Base-by-base conservation (phyloP, 2,888 invertebrate genomes). In the Arctia plantaginis region DNA sequence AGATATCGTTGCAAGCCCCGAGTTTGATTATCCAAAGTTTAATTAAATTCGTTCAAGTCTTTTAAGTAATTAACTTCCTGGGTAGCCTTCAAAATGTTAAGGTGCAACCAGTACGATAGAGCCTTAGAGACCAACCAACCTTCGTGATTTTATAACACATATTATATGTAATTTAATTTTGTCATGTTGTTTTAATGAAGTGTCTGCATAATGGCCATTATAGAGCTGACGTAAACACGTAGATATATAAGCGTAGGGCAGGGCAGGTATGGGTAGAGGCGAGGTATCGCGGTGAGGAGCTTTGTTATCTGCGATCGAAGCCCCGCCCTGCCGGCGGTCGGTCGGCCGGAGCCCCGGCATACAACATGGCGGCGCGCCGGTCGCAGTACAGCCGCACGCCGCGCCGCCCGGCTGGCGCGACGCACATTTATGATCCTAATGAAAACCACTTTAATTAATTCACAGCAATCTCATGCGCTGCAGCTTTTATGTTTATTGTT, bases 361-460 rank as follows among this genome's bases (percentile, higher is more conserved):
- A 77, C 86, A 86, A 86, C 84, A 88, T 88, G 88, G 88, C 88
- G 84, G 84, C 86, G 73, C 87, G 84, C 82, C 86, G 75, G 73
- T 69, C 80, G 77, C 79, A 75, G 78, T 84, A 81, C 67, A 44
- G 77, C 79, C 74, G 78, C 82, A 82, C 66, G 44, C 72, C 71
- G 27, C 27, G 74, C 71, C 66, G 65, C 73, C 47, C 65, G 35
- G 23, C 55, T 67, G 87, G 80, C 87, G 84, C 87, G 78, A 86
- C 86, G 81, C 81, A 81, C 89, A 81, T 94, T 93, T 94, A 94
- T 92, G 89, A 88, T 90, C 91, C 92, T 94, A 94, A 95, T 94
- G 94, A 95, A 95, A 94, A 91, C 91, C 94, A 94, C 93, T 94
- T 92, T 95, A 95, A 95, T 95, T 95, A 95, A 95, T 95, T 94